Conservation (phyloP, 2,797 vertebrate species). For the Anomalospiza imberbis region DNA sequence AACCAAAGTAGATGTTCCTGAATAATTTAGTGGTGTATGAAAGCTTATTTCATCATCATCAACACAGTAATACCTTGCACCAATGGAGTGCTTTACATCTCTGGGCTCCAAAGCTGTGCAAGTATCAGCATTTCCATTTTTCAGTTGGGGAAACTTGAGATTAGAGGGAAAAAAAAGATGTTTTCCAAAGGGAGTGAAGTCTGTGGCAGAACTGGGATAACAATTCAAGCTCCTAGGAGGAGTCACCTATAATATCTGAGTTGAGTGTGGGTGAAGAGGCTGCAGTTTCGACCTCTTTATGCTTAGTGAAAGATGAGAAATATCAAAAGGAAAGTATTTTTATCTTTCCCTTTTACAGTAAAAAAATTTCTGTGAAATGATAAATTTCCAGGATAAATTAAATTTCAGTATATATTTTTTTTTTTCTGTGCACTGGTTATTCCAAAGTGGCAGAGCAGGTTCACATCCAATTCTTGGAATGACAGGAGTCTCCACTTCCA, state of each 20-base stretch:
- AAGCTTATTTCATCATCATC: slow-evolving; percentile 66
- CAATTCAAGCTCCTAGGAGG: background rate
- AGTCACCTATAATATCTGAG: background rate
- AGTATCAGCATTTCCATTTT: background rate
- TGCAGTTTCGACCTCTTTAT: background rate
- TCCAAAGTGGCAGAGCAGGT: background rate
- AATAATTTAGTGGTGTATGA: slow-evolving; percentile 64
- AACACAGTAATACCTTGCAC: slow-evolving; percentile 53
- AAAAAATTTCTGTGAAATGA: background rate
- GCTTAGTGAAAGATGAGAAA: background rate
- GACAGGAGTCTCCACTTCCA: background rate
- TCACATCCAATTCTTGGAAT: background rate
- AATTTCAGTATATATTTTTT: background rate
- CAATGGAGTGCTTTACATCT: slow-evolving; percentile 6
- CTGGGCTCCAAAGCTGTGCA: slow-evolving; percentile 4
- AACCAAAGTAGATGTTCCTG: slow-evolving; percentile 43
- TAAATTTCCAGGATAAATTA: background rate
- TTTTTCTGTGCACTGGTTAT: background rate
- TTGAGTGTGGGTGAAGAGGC: background rate
- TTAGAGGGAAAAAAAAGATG: background rate
- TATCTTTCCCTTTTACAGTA: background rate
- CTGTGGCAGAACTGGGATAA: background rate
- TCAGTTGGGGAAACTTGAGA: background rate
- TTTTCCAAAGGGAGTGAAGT: background rate
- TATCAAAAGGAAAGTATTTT: background rate